phyloP scores from a whole-genome alignment of 2,113 vertebrate species.

The Dascyllus trimaculatus region DNA sequence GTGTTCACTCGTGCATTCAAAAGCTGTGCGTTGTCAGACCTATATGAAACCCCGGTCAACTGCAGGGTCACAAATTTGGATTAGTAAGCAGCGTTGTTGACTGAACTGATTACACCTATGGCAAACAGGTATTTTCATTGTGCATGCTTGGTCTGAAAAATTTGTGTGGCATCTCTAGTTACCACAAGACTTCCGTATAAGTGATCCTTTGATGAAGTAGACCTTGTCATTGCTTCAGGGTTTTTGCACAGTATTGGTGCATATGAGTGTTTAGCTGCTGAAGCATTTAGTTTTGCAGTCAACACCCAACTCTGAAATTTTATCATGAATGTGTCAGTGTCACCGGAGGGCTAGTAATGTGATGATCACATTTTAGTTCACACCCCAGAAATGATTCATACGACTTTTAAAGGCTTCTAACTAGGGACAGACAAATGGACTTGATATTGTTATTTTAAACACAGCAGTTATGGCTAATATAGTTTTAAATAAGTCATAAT shows the following conservation, averaged over 20 bases:
- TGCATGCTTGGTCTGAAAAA: neutral
- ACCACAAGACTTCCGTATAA: too few species aligned
- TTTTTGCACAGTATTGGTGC: neutral
- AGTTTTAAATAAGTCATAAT: neutral
- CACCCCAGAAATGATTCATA: neutral
- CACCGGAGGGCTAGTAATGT: neutral
- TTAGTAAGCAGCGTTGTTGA: neutral
- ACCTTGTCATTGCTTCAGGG: too few species aligned
- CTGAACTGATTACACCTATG: neutral
- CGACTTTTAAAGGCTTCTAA: conserved; percentile 6
- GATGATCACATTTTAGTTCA: conserved; percentile 13
- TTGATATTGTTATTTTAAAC: conserved; percentile 1
- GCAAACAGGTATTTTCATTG: neutral
- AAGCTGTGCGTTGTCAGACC: too few species aligned
- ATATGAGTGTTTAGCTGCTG: conserved; percentile 3
- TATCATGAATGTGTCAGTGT: neutral
- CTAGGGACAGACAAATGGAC: neutral
- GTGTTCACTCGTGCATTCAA: too few species aligned
- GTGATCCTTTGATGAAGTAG: too few species aligned
- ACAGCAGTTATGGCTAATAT: neutral
- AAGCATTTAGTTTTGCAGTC: conserved; percentile 27
- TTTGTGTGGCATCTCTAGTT: too few species aligned
- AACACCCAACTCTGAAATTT: conserved; percentile 7
- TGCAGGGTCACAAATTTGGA: too few species aligned
- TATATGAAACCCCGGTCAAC: too few species aligned